These are phyloP conservation scores for Canis aureus DNA, from an alignment of 2,113 vertebrate genomes.

Conservation along the genomic window DNA sequence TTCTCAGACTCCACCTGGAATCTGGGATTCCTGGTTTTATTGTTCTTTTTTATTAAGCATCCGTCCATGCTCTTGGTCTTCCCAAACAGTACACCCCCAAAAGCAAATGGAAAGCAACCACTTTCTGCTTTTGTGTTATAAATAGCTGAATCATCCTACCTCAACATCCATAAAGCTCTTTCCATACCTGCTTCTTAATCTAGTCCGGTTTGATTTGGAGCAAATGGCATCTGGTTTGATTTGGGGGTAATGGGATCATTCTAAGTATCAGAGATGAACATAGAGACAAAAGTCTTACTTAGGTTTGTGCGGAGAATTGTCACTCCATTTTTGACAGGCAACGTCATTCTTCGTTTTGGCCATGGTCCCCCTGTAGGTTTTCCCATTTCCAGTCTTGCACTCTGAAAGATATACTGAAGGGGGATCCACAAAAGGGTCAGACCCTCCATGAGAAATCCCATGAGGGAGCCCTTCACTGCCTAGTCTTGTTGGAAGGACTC, in stretches of 20 bases:
- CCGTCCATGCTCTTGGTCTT: background rate
- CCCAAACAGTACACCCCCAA: background rate
- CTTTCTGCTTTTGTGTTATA: background rate
- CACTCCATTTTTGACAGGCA: slow-evolving; percentile 73
- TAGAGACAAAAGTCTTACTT: slow-evolving; percentile 52
- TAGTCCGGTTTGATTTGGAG: background rate
- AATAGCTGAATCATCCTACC: background rate
- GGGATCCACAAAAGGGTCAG: background rate
- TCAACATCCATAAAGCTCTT: background rate
- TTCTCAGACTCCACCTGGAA: background rate
- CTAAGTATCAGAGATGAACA: too few relatives aligned
- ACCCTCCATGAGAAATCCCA: background rate
- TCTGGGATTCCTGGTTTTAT: background rate
- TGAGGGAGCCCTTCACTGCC: accelerated
- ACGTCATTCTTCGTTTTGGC: slow-evolving; percentile 44
- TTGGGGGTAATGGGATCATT: background rate
- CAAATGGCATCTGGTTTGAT: background rate
- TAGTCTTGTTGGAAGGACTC: accelerated
- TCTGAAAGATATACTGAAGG: slow-evolving; percentile 77
- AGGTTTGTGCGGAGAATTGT: background rate
- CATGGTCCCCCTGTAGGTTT: slow-evolving; percentile 68
- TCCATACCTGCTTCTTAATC: background rate
- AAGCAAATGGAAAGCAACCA: background rate
- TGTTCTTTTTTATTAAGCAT: background rate
- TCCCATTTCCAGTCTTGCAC: slow-evolving; percentile 74